Percentiles rank a stretch among this genome's conserved stretches.
Conservation (phyloP, 1,140 invertebrate species). For the Drosophila subobscura region DNA sequence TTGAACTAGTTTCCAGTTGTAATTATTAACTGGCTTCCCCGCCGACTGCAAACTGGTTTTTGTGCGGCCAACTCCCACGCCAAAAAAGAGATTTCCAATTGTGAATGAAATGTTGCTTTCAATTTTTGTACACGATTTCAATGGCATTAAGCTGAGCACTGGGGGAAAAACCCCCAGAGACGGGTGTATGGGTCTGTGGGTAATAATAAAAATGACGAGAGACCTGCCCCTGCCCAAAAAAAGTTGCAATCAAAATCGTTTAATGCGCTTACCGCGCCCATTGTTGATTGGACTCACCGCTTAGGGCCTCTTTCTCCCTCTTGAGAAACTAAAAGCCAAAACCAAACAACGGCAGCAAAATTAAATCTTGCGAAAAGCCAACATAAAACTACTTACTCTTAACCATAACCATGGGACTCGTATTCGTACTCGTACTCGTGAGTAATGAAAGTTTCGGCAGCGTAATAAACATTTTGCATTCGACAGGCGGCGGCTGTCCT, state of each 20-base stretch:
- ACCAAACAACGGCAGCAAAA: constrained; percentile 5
- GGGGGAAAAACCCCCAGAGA: constrained; percentile 34
- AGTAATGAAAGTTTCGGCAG: neutral
- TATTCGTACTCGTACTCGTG: neutral
- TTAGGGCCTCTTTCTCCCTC: constrained; percentile 7
- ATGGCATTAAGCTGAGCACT: constrained; percentile 30
- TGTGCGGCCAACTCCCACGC: constrained; percentile 10
- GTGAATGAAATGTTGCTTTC: constrained; percentile 16
- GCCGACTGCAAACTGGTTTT: neutral
- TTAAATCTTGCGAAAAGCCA: constrained; percentile 13
- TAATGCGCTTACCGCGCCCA: constrained; percentile 57
- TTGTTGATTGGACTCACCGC: constrained; percentile 46
- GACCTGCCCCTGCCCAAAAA: constrained; percentile 46
- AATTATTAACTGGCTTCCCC: neutral
- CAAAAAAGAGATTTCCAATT: constrained; percentile 16
- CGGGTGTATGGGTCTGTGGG: too few relatives aligned
- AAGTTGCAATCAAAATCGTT: constrained; percentile 59
- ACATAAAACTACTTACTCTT: constrained; percentile 12
- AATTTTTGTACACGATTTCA: constrained; percentile 37
- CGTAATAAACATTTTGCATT: constrained; percentile 24
- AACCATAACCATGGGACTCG: constrained; percentile 32
- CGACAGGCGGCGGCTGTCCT: neutral
- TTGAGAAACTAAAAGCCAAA: constrained; percentile 1
- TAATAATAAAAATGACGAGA: constrained; percentile 48
- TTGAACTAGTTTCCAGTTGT: constrained; percentile 39